Conservation (phyloP, 2,888 invertebrate genomes). For the Drepanosiphum platanoidis region DNA sequence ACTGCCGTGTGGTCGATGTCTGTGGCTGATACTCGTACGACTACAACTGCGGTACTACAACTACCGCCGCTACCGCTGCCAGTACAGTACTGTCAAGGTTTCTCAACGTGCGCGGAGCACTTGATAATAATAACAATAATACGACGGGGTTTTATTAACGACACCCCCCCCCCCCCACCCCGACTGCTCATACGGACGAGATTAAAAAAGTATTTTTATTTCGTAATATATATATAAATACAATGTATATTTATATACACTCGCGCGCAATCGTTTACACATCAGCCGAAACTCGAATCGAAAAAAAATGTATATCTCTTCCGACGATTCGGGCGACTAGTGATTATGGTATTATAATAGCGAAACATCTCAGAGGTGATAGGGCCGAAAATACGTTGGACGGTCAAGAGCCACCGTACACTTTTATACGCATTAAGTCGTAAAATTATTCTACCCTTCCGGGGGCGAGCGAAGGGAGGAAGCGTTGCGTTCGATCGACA, state of each 20-base stretch:
- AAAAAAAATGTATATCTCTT: too few relatives aligned
- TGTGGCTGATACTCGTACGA: not conserved
- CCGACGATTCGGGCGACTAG: too few relatives aligned
- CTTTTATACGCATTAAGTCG: too few relatives aligned
- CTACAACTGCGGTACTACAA: not conserved
- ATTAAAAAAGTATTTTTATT: not conserved
- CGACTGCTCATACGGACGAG: not conserved
- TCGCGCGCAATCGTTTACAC: too few relatives aligned
- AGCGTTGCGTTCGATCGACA: not conserved
- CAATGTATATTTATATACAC: too few relatives aligned
- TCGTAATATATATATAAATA: not conserved
- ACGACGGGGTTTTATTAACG: not conserved
- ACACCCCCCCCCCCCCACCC: not conserved
- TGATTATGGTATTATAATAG: too few relatives aligned
- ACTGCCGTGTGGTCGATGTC: not conserved
- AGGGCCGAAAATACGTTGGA: too few relatives aligned
- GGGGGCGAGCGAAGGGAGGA: not conserved
- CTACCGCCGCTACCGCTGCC: not conserved
- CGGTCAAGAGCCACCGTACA: too few relatives aligned
- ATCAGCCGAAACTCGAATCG: not conserved
- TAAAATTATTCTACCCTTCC: too few relatives aligned
- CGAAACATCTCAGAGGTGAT: too few relatives aligned
- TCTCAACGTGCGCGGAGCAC: not conserved
- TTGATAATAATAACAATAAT: not conserved
- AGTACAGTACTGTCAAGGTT: constrained; percentile 11